Percentiles rank a stretch among this genome's conserved stretches.
Evolutionary conservation across 2,888 invertebrate genomes (phyloP).

Genomic region (Dione vanillae): DNA sequence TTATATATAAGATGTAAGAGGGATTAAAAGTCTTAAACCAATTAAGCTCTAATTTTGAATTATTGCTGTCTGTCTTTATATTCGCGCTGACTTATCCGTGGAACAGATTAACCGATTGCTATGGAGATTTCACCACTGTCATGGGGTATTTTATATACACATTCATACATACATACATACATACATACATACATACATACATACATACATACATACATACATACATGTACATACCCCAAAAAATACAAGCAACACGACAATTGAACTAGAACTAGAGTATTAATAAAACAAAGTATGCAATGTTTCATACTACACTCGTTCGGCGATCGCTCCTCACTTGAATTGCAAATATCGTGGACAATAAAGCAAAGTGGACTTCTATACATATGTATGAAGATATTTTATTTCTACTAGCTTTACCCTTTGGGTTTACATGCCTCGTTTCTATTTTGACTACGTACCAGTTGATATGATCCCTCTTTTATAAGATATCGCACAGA

Average conservation of each 20-base stretch:
- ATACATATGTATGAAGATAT: slow-evolving; percentile 28
- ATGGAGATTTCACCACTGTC: no score
- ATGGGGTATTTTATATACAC: no score
- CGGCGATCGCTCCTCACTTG: slow-evolving; percentile 18
- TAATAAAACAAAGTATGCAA: slow-evolving; percentile 24
- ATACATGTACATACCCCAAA: not conserved
- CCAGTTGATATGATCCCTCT: not conserved
- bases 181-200: not conserved
- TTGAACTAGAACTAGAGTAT: slow-evolving; percentile 11
- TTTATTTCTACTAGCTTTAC: slow-evolving; percentile 4
- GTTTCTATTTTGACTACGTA: not conserved
- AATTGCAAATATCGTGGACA: slow-evolving; percentile 39
- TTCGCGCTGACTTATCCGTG: no score
- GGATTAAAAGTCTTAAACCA: no score
- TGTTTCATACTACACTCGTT: slow-evolving; percentile 1
- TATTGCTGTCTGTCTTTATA: no score
- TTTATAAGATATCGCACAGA: not conserved
- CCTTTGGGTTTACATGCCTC: not conserved
- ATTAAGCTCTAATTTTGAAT: no score
- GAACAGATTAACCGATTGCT: no score
- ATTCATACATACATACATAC: not conserved
- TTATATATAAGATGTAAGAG: no score
- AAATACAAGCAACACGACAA: not conserved
- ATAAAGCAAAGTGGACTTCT: slow-evolving; percentile 36
- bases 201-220: not conserved